These are phyloP conservation scores for Idris sp. DNA, from an alignment of 1,140 invertebrate species.

Conservation along the genomic window DNA sequence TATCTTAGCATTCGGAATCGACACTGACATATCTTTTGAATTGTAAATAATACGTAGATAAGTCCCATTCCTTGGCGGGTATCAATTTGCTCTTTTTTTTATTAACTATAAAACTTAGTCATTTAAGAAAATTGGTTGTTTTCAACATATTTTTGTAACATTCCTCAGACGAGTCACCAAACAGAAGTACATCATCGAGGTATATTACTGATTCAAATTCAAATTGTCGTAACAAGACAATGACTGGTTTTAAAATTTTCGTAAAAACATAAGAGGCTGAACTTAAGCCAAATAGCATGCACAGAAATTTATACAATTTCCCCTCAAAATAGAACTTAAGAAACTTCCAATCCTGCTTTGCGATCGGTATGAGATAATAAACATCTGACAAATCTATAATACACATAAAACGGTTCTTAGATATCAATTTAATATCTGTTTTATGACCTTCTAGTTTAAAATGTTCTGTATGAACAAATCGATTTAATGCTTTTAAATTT, in stretches of 20 bases:
- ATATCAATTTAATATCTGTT: neutral
- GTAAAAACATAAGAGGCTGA: neutral
- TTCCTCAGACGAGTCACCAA: neutral
- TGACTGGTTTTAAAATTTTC: neutral
- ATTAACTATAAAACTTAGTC: neutral
- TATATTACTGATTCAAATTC: neutral
- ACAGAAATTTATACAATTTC: neutral
- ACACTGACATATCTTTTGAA: neutral
- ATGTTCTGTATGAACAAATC: neutral
- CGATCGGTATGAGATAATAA: neutral
- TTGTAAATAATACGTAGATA: conserved; percentile 1
- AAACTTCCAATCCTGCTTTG: neutral
- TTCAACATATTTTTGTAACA: neutral
- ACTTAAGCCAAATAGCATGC: neutral
- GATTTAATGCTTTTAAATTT: too few species aligned
- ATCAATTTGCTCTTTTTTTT: neutral
- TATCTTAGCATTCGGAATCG: neutral
- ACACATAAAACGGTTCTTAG: neutral
- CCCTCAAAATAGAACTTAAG: neutral
- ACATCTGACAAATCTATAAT: neutral
- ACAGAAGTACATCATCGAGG: neutral
- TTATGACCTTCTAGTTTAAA: neutral
- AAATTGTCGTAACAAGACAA: neutral
- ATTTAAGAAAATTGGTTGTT: neutral
- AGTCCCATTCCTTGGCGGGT: neutral